These are phyloP conservation scores for Tyrophagus putrescentiae DNA, from an alignment of 1,140 invertebrate species.

Conservation along the genomic window DNA sequence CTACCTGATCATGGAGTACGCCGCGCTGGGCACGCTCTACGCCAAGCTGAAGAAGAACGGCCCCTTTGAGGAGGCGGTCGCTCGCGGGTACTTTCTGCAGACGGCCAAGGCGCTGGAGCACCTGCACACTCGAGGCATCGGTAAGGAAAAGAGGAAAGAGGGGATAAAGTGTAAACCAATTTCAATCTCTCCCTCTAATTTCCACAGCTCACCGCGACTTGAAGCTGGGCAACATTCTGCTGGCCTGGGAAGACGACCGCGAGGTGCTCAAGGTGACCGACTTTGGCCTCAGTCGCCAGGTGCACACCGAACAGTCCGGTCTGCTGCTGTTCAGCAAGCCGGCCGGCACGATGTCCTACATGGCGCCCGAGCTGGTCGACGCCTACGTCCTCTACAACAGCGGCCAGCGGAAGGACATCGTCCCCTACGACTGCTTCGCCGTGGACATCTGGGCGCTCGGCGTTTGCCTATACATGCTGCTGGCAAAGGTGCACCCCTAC, in stretches of 20 bases:
- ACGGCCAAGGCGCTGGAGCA: background rate
- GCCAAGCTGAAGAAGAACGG: background rate
- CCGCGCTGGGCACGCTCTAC: background rate
- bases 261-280: constrained; percentile 17
- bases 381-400: background rate
- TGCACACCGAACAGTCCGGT: background rate
- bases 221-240: constrained; percentile 23
- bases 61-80: background rate
- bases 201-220: constrained; percentile 22
- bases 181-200: too few species aligned
- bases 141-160: too few species aligned
- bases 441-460: constrained; percentile 30
- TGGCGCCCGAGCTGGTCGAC: constrained; percentile 27
- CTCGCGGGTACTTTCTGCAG: background rate
- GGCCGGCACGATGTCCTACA: constrained; percentile 25
- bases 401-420: background rate
- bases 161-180: too few species aligned
- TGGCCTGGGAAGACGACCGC: constrained; percentile 11
- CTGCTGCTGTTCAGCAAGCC: background rate
- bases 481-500: constrained; percentile 32
- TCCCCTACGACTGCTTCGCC: constrained; percentile 25
- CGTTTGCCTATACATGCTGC: constrained; percentile 29
- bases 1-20: constrained; percentile 17
- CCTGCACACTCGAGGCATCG: background rate
- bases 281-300: constrained; percentile 19